Conservation (phyloP, 1,140 invertebrate species). For the Brachionus asplanchnoidis region DNA sequence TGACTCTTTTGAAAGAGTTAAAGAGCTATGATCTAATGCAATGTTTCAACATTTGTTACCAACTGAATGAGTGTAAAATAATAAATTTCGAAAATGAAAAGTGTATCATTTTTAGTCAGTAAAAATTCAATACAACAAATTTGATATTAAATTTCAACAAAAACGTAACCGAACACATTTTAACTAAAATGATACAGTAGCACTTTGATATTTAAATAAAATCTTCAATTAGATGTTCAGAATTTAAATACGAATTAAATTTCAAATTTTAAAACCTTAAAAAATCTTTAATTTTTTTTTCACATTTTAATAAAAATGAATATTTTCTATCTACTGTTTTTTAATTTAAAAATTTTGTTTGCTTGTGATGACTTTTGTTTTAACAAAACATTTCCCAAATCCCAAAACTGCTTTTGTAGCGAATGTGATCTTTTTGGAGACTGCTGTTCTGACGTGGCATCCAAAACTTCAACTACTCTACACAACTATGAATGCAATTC, state of each 20-base stretch:
- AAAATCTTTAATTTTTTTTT: background rate
- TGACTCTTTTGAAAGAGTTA: background rate
- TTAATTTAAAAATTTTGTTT: background rate
- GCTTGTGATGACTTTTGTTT: background rate
- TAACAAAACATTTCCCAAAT: background rate
- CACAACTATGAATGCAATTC: background rate
- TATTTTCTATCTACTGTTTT: background rate
- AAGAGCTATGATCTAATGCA: background rate
- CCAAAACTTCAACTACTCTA: background rate
- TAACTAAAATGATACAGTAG: no score
- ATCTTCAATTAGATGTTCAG: background rate
- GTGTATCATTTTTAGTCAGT: no score
- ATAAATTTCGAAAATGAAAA: no score
- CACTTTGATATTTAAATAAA: no score
- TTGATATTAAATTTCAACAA: no score
- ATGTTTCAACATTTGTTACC: background rate
- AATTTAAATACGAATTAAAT: background rate
- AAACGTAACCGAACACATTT: no score
- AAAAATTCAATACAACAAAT: no score
- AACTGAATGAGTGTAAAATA: background rate
- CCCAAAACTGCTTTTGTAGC: background rate
- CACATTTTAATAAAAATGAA: background rate
- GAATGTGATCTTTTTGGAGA: background rate
- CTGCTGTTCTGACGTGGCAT: background rate
- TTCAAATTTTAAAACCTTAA: background rate